phyloP scores from a whole-genome alignment of 1,140 invertebrate genomes.

The Olivierus martensii region DNA sequence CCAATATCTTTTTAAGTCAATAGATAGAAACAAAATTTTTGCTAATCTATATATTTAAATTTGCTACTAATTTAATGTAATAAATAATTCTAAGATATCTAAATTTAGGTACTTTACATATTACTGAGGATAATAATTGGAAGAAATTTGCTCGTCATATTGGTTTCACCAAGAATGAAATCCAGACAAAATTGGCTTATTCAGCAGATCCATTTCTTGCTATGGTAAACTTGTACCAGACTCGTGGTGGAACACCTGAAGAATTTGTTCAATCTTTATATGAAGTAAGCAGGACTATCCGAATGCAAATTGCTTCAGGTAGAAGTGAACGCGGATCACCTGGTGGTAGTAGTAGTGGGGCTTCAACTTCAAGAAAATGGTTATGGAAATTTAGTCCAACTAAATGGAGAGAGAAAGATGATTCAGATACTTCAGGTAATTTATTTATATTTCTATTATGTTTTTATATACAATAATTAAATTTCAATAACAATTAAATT shows the following conservation, averaged over 20 bases:
- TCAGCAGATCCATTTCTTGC: conserved; percentile 24
- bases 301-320: conserved; percentile 1
- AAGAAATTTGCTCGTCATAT: conserved; percentile 24
- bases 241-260: conserved; percentile 25
- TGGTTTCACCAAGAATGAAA: conserved; percentile 26
- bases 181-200: conserved; percentile 18
- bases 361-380: conserved; percentile 1
- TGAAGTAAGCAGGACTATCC: conserved; percentile 20
- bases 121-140: conserved; percentile 26
- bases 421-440: background rate
- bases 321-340: background rate
- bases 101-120: conserved; percentile 18
- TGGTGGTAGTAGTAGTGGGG: background rate
- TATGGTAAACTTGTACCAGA: conserved; percentile 22
- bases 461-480: background rate
- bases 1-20: too few species aligned
- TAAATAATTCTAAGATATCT: too few species aligned
- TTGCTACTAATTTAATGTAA: too few species aligned
- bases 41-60: too few species aligned
- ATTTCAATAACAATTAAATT: too few species aligned
- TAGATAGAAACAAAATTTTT: too few species aligned
- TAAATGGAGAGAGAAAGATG: background rate
- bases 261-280: conserved; percentile 27
- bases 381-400: background rate
- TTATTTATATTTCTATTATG: background rate